Evolutionary conservation across 92 coral and sea anemone species (phyloP).

Genomic region (Anthopleura xanthogrammica): DNA sequence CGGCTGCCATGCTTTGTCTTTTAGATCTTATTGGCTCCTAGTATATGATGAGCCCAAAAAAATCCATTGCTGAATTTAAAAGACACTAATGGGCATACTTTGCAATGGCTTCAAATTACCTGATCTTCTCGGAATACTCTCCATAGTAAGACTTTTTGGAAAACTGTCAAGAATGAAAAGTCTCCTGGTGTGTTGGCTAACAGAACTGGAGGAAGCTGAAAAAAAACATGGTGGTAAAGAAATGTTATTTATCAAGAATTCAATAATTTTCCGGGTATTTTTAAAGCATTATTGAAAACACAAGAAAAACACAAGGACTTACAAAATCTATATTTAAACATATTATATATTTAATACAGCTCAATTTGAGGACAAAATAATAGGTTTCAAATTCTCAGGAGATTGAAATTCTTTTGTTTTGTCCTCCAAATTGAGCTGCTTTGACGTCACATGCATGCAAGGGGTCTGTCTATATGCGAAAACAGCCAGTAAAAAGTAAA

Average conservation of each 20-base stretch:
- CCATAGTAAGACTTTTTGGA: constrained; percentile 96
- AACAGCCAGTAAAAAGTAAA: not conserved
- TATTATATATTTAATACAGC: too few relatives aligned
- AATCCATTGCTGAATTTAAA: not conserved
- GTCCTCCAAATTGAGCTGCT: too few relatives aligned
- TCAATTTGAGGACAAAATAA: too few relatives aligned
- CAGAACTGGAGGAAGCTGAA: constrained; percentile 87
- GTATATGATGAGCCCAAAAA: not conserved
- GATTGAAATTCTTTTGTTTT: too few relatives aligned
- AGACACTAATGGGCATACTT: not conserved
- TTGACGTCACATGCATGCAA: too few relatives aligned
- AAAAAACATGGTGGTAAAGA: not conserved
- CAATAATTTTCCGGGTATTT: too few relatives aligned
- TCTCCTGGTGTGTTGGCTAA: constrained; percentile 80
- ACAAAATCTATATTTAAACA: too few relatives aligned
- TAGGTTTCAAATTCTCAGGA: too few relatives aligned
- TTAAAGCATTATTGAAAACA: too few relatives aligned
- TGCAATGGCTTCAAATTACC: constrained; percentile 35
- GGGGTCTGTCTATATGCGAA: not conserved
- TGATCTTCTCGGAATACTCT: constrained; percentile 77
- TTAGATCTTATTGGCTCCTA: too few relatives aligned
- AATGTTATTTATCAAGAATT: not conserved
- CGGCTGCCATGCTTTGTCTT: too few relatives aligned
- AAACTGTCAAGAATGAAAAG: constrained; percentile 63
- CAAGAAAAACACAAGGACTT: too few relatives aligned